Evolutionary conservation across 2,797 vertebrate species (phyloP).

Genomic region (Rhabdomys pumilio): DNA sequence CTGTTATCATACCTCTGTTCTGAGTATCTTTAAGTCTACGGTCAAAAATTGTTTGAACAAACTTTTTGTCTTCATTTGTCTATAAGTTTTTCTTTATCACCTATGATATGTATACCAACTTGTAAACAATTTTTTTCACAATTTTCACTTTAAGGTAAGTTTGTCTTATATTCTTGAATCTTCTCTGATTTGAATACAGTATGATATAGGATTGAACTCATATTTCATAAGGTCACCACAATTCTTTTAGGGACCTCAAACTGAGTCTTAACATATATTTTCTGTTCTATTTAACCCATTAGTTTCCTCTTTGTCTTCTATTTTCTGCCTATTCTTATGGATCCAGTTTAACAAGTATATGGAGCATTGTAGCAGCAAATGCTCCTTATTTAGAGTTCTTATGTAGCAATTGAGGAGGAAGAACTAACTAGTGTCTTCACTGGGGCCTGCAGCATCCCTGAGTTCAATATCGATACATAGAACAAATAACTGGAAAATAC

Average conservation of each 20-base stretch:
- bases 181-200: background rate
- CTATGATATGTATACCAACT: background rate
- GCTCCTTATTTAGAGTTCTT: background rate
- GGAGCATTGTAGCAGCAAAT: background rate
- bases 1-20: background rate
- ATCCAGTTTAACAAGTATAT: no score
- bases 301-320: background rate
- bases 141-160: background rate
- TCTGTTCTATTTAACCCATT: background rate
- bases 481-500: background rate
- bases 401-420: background rate
- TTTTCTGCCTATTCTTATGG: background rate
- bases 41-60: background rate
- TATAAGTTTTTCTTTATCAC: background rate
- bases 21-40: background rate
- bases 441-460: background rate
- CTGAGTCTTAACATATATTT: background rate
- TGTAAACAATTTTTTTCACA: background rate
- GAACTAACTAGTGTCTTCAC: background rate
- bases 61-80: background rate
- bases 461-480: background rate
- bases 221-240: background rate
- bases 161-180: background rate
- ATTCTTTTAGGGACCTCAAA: background rate
- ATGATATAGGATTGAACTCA: background rate